These are phyloP conservation scores for Phyllostomus hastatus DNA, from an alignment of 2,113 vertebrate genomes.

Conservation along the genomic window DNA sequence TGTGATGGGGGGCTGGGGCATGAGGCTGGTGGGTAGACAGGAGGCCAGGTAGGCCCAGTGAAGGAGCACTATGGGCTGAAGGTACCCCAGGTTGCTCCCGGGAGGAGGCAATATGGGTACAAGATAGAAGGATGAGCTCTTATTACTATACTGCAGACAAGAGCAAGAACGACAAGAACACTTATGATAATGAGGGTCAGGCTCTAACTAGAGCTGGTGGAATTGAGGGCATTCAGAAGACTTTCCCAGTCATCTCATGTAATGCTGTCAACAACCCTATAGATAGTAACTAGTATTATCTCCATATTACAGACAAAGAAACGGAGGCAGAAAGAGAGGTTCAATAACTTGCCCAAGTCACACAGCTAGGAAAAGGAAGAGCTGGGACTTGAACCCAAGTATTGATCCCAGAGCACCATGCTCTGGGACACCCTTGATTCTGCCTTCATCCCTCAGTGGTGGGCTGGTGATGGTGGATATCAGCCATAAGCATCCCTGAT, in stretches of 20 bases:
- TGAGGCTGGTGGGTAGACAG: not conserved
- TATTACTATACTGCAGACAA: not conserved
- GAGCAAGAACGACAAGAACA: not conserved
- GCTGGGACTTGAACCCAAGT: not conserved
- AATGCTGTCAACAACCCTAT: not conserved
- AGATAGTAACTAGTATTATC: not conserved
- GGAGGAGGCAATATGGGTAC: not conserved
- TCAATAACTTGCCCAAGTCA: not conserved
- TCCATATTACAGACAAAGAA: not conserved
- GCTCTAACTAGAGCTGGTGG: not conserved
- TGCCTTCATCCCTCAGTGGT: rapidly evolving
- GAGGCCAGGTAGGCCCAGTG: not conserved
- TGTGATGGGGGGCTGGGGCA: too few species aligned
- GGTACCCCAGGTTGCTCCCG: not conserved
- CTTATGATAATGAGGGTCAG: not conserved
- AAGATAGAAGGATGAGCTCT: not conserved
- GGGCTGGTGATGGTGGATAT: not conserved
- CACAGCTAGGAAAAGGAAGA: not conserved
- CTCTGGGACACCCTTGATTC: not conserved
- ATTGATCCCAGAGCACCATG: not conserved
- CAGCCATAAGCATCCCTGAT: not conserved
- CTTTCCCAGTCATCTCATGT: not conserved
- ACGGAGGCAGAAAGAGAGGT: not conserved
- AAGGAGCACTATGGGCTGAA: not conserved
- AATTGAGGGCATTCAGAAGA: not conserved